phyloP scores from a whole-genome alignment of 2,113 vertebrate genomes.

The Octodon degus region DNA sequence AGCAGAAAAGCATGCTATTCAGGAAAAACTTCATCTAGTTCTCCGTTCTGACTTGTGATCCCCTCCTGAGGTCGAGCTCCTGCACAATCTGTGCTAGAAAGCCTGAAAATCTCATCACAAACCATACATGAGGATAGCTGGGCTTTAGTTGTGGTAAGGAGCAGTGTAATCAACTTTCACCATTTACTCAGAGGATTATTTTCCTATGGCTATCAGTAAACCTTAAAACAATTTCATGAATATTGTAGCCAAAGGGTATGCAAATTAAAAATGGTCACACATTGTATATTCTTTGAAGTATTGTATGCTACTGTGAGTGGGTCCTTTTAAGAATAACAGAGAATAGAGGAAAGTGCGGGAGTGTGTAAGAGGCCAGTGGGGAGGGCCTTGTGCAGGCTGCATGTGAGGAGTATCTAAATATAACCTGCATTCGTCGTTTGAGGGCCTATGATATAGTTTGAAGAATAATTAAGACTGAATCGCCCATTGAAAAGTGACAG shows the following conservation, averaged over 20 bases:
- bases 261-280: neutral
- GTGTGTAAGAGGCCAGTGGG: neutral
- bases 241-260: neutral
- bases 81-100: neutral
- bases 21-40: neutral
- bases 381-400: neutral
- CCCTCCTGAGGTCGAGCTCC: neutral
- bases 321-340: neutral
- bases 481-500: constrained; percentile 57
- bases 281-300: neutral
- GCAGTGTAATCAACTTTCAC: rapidly evolving
- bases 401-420: constrained; percentile 45
- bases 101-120: neutral
- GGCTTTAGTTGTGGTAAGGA: neutral
- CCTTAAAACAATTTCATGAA: neutral
- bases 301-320: neutral
- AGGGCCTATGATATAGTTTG: neutral
- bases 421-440: constrained; percentile 19
- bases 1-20: neutral
- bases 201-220: neutral
- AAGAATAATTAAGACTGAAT: constrained; percentile 59
- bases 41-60: neutral
- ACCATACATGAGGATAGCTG: neutral
- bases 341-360: neutral
- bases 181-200: neutral